Conservation (phyloP, 2,113 vertebrate species). For the Hippocampus mohnikei region DNA sequence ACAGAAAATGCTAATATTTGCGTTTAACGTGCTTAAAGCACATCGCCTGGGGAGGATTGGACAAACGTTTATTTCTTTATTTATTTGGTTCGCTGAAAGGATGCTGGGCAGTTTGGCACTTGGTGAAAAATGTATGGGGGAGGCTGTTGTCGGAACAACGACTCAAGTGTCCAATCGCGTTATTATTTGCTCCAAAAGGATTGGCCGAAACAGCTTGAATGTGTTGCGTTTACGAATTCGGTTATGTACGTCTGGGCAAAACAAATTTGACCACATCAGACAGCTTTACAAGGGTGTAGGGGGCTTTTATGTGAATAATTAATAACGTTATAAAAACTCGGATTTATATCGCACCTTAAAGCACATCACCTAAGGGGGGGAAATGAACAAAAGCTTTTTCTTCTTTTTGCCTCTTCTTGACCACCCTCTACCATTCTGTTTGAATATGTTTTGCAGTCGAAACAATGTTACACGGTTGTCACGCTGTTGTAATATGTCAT, state of each 20-base stretch:
- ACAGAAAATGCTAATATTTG: constrained; percentile 2
- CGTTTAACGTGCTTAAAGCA: not conserved
- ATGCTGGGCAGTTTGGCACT: not conserved
- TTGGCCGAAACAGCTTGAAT: not conserved
- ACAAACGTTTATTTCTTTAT: not conserved
- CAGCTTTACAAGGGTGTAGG: not conserved
- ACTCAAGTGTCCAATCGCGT: not conserved
- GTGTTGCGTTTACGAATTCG: not conserved
- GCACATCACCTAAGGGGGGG: not conserved
- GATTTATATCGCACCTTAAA: not conserved
- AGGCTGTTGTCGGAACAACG: not conserved
- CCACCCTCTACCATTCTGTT: not conserved
- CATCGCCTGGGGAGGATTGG: not conserved
- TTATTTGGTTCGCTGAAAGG: not conserved
- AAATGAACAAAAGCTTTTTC: too few relatives aligned
- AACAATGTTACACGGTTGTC: not conserved
- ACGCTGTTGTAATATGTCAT: not conserved
- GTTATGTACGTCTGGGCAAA: not conserved
- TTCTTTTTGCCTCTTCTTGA: too few relatives aligned
- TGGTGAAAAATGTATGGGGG: not conserved
- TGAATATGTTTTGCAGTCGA: not conserved
- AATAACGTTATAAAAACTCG: not conserved
- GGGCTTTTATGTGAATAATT: too few relatives aligned
- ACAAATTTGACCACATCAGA: not conserved
- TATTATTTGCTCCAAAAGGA: not conserved